phyloP scores from a whole-genome alignment of 1,140 invertebrate genomes.

The Stratiolaelaps scimitus region DNA sequence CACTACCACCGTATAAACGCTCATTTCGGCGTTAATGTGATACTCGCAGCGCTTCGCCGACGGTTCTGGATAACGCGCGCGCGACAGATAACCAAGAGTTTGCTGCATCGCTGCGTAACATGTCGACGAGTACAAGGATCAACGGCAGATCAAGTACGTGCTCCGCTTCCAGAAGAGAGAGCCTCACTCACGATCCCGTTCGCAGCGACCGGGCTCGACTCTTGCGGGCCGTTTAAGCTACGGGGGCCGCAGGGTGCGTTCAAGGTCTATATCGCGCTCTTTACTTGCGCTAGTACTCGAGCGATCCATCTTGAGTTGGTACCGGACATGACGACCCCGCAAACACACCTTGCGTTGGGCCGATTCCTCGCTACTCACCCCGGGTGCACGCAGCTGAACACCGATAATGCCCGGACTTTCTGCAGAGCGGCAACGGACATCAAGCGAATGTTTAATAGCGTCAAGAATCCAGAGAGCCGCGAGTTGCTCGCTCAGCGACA shows the following conservation, averaged over 20 bases:
- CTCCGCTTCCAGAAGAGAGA: slow-evolving; percentile 3
- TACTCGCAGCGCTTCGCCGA: not conserved
- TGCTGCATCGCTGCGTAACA: slow-evolving; percentile 23
- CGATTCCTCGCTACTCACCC: too few species aligned
- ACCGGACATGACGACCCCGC: too few species aligned
- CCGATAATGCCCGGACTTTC: too few species aligned
- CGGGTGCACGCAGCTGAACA: too few species aligned
- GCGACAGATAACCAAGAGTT: slow-evolving; percentile 16
- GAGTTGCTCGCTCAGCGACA: too few species aligned
- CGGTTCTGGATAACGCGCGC: slow-evolving; percentile 21
- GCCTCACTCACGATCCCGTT: slow-evolving; percentile 4
- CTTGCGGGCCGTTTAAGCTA: slow-evolving; percentile 29
- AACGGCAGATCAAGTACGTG: not conserved
- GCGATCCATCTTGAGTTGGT: too few species aligned
- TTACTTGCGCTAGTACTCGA: too few species aligned
- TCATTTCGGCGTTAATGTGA: not conserved
- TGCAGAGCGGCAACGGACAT: too few species aligned
- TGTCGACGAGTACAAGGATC: slow-evolving; percentile 28
- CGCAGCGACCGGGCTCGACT: slow-evolving; percentile 27
- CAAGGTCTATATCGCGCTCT: too few species aligned
- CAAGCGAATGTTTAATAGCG: too few species aligned
- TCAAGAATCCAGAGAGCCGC: too few species aligned
- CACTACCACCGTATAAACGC: not conserved
- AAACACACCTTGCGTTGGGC: too few species aligned
- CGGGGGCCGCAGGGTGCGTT: not conserved